A percentile compares a stretch with the other conserved stretches of the same genome.
phyloP scores from a whole-genome alignment of 2,113 vertebrate genomes.

The Penelope pileata region DNA sequence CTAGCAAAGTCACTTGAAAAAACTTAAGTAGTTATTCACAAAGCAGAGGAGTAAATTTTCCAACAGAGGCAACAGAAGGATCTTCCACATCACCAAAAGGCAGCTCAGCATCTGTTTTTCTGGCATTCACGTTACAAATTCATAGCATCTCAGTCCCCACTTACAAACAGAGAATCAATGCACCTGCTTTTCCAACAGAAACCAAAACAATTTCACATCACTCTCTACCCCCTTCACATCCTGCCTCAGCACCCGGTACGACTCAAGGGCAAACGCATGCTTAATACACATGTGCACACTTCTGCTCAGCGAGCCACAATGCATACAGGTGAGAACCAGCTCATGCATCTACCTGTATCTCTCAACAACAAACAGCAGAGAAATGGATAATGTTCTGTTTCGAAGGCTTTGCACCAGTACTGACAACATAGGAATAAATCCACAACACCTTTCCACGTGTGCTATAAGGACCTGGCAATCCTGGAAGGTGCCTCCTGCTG shows the following conservation, averaged over 20 bases:
- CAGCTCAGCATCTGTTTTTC: not conserved
- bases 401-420: not conserved
- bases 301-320: not conserved
- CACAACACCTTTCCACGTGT: not conserved
- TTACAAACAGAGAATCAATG: not conserved
- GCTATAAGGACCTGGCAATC: not conserved
- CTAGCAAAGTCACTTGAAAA: not conserved
- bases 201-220: not conserved
- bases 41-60: not conserved
- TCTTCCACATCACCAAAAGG: not conserved
- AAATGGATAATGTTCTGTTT: not conserved
- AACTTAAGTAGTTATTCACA: not conserved
- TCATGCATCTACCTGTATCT: accelerated
- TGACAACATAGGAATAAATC: not conserved
- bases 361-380: not conserved
- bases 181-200: not conserved
- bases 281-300: not conserved
- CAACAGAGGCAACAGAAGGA: not conserved
- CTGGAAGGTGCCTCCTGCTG: slow-evolving; percentile 31
- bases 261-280: not conserved
- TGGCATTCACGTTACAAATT: not conserved
- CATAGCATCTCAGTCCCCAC: not conserved
- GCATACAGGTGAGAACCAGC: not conserved
- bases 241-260: not conserved
- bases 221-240: not conserved